Base-by-base conservation (phyloP, 2,888 invertebrate genomes). In the Andricus quercusramuli region DNA sequence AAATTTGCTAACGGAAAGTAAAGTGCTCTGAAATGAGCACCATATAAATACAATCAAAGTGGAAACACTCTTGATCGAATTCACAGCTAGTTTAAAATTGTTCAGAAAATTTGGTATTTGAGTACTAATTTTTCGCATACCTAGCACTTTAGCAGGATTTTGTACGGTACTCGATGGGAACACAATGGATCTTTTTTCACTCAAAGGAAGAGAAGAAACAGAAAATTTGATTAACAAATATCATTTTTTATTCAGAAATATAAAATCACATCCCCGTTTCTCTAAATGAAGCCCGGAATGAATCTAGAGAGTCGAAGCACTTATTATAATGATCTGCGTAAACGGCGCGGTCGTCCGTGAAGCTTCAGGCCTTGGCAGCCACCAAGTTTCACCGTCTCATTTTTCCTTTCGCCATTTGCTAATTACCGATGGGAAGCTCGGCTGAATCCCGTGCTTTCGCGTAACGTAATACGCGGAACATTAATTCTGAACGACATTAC, bases 371-470 rank as follows among this genome's bases (percentile, higher is more conserved):
- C 6, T 64, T 64, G 64, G 64, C 64, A 64, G 64, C 64, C 6
- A 29, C 64, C 64, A 64, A 25, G 64, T 37, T 68, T 62, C n/a
- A 29, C 74, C 41, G 62, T 15, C 76, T 66, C 51, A 59, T 78
- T 65, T 47, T 59, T 41, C 79, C 81, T 68, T 81, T 70, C 78
- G 77, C 76, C 78, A 82, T 80, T 80, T 82, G 74, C 85, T 86
- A 86, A 86, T 86, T 86, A 85, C 86, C 84, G 84, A 84, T 83
- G 83, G 83, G 85, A 85, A 84, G 82, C 80, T 81, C 78, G 78
- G 80, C 29, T 64, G 29, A 29, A 64, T 29, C 25, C 29, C 17
- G 29, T 25, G 64, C 64, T 29, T 64, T 22, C 64, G 17, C 64
- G 64, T 64, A 17, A 64, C 29, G 6, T 29, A 64, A 64, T 64